Conservation (phyloP, 2,888 invertebrate species). For the Elysia crispata region DNA sequence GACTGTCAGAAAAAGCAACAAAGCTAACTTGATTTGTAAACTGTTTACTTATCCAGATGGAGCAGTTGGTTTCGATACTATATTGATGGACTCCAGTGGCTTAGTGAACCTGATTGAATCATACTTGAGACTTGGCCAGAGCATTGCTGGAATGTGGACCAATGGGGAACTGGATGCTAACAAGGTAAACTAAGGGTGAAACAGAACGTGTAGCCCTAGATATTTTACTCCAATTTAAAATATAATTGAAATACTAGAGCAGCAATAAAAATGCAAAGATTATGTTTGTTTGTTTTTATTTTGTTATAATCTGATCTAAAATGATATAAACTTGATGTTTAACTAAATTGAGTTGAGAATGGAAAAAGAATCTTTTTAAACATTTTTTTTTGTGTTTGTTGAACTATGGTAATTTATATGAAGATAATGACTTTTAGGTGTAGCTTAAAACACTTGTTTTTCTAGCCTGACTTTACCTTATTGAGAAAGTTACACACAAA, state of each 20-base stretch:
- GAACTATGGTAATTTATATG: background rate
- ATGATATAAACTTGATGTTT: background rate
- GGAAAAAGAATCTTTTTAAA: background rate
- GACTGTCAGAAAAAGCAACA: no score
- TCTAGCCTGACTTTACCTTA: background rate
- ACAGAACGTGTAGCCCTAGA: no score
- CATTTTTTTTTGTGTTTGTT: no score
- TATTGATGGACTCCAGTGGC: constrained; percentile 55
- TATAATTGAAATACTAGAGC: background rate
- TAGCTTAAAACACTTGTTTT: no score
- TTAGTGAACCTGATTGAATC: constrained; percentile 57
- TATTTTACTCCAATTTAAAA: background rate
- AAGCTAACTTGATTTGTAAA: no score
- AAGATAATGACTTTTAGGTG: no score
- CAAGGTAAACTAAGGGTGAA: constrained; percentile 39
- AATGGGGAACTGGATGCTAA: constrained; percentile 52
- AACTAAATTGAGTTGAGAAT: background rate
- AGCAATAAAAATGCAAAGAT: background rate
- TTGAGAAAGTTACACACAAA: no score
- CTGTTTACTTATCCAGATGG: constrained; percentile 50
- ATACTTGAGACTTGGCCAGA: constrained; percentile 53
- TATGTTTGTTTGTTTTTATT: background rate
- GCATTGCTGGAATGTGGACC: constrained; percentile 49
- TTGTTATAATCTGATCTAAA: background rate
- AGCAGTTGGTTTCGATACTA: constrained; percentile 50